These are phyloP conservation scores for Melanotaenia boesemani DNA, from an alignment of 2,797 vertebrate species.

Conservation along the genomic window DNA sequence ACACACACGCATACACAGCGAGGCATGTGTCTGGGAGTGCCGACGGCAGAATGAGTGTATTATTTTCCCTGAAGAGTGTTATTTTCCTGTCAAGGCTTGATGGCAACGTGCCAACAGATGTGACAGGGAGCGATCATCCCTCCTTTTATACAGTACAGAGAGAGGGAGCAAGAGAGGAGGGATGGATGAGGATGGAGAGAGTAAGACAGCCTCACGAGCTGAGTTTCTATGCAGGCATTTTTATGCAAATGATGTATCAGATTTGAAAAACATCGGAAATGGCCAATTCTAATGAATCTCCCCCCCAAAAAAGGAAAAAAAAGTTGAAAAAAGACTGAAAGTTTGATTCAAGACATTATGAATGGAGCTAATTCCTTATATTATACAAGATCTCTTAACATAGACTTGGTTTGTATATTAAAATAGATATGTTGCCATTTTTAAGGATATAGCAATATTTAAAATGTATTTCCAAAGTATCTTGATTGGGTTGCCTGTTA, in stretches of 20 bases:
- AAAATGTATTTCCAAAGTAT: too few relatives aligned
- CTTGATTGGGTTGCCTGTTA: too few relatives aligned
- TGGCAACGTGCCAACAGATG: conserved; percentile 82
- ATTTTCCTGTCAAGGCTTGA: conserved; percentile 84
- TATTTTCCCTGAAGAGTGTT: conserved; percentile 85
- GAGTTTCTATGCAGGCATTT: conserved; percentile 57
- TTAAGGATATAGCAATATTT: too few relatives aligned
- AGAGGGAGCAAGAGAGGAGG: conserved; percentile 36
- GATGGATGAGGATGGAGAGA: conserved; percentile 44
- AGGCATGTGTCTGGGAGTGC: conserved; percentile 75
- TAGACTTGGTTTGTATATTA: too few relatives aligned
- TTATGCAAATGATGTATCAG: conserved; percentile 62
- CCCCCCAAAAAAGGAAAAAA: not conserved
- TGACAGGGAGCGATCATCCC: conserved; percentile 82
- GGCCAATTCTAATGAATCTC: conserved; percentile 27
- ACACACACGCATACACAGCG: conserved; percentile 9
- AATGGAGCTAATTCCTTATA: not conserved
- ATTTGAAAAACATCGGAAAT: conserved; percentile 52
- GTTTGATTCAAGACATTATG: not conserved
- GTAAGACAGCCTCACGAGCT: conserved; percentile 44
- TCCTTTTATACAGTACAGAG: conserved; percentile 66
- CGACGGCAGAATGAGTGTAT: conserved; percentile 76
- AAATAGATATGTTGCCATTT: too few relatives aligned
- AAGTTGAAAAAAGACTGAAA: conserved; percentile 3
- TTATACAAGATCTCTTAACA: not conserved